A percentile compares a stretch with the other conserved stretches of the same genome.
Evolutionary conservation across 2,113 vertebrate genomes (phyloP).

Genomic region (Tretioscincus oriximinensis): DNA sequence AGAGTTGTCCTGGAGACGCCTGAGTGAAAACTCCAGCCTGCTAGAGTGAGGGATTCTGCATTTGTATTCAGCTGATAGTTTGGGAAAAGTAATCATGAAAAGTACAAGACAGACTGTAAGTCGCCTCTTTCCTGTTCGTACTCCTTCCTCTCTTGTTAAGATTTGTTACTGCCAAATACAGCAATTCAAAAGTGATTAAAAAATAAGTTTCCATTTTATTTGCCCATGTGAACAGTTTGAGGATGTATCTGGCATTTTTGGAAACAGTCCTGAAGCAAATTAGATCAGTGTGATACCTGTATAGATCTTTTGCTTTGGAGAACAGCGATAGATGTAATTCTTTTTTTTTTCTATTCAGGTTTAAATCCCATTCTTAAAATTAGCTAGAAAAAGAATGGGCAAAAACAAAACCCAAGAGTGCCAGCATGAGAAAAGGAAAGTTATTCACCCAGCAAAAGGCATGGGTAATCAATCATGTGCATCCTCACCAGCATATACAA

Average conservation of each 20-base stretch:
- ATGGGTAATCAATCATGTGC: no score
- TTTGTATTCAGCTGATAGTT: background rate
- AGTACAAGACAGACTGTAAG: background rate
- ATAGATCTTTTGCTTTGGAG: no score
- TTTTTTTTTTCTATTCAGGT: no score
- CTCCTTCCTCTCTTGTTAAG: background rate
- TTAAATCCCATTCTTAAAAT: no score
- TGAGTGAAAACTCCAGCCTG: background rate
- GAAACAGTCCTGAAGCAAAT: background rate
- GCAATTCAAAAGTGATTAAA: background rate
- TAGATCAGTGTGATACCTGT: no score
- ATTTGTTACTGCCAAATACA: background rate
- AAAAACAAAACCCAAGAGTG: no score
- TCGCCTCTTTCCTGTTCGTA: background rate
- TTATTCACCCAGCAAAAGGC: no score
- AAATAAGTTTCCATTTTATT: background rate
- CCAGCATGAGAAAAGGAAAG: no score
- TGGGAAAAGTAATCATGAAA: background rate
- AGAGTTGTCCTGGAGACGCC: background rate
- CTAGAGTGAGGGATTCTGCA: background rate
- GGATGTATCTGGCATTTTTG: background rate
- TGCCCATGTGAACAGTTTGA: no score
- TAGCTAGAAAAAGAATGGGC: no score
- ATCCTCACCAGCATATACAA: no score
- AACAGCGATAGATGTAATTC: no score